Evolutionary conservation across 2,888 invertebrate species (phyloP), one percentile per base, ranked within the genome.

Genomic region (Drosophila helvetica): DNA sequence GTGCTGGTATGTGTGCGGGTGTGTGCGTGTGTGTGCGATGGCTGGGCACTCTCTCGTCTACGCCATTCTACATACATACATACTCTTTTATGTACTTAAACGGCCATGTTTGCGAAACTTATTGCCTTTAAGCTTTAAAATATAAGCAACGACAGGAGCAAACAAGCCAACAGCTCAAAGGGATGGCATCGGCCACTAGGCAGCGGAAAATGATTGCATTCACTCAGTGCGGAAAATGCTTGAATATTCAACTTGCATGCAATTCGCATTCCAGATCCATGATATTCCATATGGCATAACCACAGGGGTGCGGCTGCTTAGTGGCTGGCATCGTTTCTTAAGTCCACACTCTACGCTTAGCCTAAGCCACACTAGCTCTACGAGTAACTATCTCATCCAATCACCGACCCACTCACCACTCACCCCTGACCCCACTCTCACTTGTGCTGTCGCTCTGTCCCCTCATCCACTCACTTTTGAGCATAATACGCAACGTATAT

Each of bases 401-500:
- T 50, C 59, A 30, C 64, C 60, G 59, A 51, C 33, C 53, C 80
- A 65, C 74, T 27, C 52, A 65, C 66, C 67, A 73, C 42, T 53
- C 9, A 12, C 42, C 25, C 38, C 45, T 27, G 22, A 55, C 62
- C 22, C 22, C 2, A 33, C 48, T 48, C 58, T 47, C 69, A 65
- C 64, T 53, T 68, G 50, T 56, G 56, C 47, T 68, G 55, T 47
- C 56, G 57, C 52, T 53, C 52, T 72, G 30, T 58, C 50, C 45
- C 56, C 38, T 56, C 53, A 47, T 46, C 55, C 63, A 53, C 67
- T 69, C 74, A 54, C 53, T 52, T 77, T 75, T 83, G 88, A 82
- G 83, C 87, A 89, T 90, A 83, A 90, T 83, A 80, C 89, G 90
- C 90, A 91, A 90, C 86, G 89, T 90, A 91, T 91, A 91, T 91